Evolutionary conservation across 2,113 vertebrate species (phyloP).

Genomic region (Nanorana parkeri): DNA sequence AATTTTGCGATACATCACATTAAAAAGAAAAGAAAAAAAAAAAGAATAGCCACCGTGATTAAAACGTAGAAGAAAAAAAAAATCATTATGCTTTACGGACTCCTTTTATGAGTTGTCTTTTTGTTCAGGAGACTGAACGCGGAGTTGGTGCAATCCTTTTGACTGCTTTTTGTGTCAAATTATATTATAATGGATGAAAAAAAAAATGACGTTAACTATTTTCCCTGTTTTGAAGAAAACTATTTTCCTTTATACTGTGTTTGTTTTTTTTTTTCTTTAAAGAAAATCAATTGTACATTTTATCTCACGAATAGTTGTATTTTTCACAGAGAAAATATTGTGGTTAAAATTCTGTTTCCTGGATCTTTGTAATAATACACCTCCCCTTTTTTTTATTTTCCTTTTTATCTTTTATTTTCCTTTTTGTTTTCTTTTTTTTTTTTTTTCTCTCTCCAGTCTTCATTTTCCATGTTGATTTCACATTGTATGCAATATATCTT

Average conservation of each 20-base stretch:
- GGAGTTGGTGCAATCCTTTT: slow-evolving; percentile 87
- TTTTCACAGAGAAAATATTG: slow-evolving; percentile 95
- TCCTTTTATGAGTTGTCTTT: slow-evolving; percentile 76
- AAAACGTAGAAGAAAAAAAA: slow-evolving; percentile 65
- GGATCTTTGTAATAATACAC: slow-evolving; percentile 86
- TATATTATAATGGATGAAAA: slow-evolving; percentile 83
- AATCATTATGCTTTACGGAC: slow-evolving; percentile 78
- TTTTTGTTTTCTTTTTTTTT: background rate
- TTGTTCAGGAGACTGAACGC: slow-evolving; percentile 78
- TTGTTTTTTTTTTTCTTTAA: slow-evolving; percentile 63
- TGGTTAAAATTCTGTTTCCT: slow-evolving; percentile 82
- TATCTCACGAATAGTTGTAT: slow-evolving; percentile 93
- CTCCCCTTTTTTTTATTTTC: slow-evolving; percentile 74
- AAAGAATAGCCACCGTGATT: slow-evolving; percentile 68
- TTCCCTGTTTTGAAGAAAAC: slow-evolving; percentile 83
- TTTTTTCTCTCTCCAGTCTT: slow-evolving; percentile 65
- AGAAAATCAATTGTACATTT: slow-evolving; percentile 82
- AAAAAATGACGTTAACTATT: slow-evolving; percentile 85
- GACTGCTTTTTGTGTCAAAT: slow-evolving; percentile 86
- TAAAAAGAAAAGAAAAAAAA: slow-evolving; percentile 35
- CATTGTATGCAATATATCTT: slow-evolving; percentile 81
- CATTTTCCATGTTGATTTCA: slow-evolving; percentile 82
- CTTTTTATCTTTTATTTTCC: background rate
- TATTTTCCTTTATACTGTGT: slow-evolving; percentile 85
- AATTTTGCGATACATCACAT: slow-evolving; percentile 74